A percentile compares a stretch with the other conserved stretches of the same genome.
Conservation (phyloP, 2,888 invertebrate species). For the Acanthosoma haemorrhoidale region DNA sequence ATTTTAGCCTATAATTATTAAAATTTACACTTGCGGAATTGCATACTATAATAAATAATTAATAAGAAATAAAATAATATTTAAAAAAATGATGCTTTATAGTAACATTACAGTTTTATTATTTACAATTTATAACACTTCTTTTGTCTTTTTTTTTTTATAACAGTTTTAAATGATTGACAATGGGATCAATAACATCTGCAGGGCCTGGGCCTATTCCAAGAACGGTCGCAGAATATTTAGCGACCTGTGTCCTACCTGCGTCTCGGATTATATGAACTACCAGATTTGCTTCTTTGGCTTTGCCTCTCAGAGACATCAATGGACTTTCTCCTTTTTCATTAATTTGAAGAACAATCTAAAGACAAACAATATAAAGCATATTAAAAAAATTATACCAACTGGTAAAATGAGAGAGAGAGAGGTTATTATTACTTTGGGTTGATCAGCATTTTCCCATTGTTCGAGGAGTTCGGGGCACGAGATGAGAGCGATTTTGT, state of each 20-base stretch:
- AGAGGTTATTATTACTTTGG: slow-evolving; percentile 56
- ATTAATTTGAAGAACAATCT: slow-evolving; percentile 30
- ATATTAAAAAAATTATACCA: neutral
- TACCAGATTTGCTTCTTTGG: slow-evolving; percentile 63
- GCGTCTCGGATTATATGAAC: slow-evolving; percentile 74
- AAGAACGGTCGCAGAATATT: slow-evolving; percentile 82
- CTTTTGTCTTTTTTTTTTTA: too few relatives aligned
- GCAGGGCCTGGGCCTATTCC: slow-evolving; percentile 88
- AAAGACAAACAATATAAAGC: slow-evolving; percentile 37
- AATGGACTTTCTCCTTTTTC: slow-evolving; percentile 57
- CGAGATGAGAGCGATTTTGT: slow-evolving; percentile 50
- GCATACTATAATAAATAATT: too few relatives aligned
- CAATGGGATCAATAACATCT: slow-evolving; percentile 69
- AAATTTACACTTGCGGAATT: too few relatives aligned
- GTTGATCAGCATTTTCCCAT: slow-evolving; percentile 65
- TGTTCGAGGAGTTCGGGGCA: slow-evolving; percentile 50
- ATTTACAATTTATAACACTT: neutral
- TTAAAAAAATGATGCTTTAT: too few relatives aligned
- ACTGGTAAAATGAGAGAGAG: neutral
- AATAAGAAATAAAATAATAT: too few relatives aligned
- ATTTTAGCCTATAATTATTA: too few relatives aligned
- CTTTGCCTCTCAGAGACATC: slow-evolving; percentile 61
- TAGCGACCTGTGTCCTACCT: slow-evolving; percentile 86
- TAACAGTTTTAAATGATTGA: slow-evolving; percentile 80
- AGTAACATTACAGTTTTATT: too few relatives aligned